phyloP scores from a whole-genome alignment of 2,113 vertebrate species.

The Macquaria ambigua region DNA sequence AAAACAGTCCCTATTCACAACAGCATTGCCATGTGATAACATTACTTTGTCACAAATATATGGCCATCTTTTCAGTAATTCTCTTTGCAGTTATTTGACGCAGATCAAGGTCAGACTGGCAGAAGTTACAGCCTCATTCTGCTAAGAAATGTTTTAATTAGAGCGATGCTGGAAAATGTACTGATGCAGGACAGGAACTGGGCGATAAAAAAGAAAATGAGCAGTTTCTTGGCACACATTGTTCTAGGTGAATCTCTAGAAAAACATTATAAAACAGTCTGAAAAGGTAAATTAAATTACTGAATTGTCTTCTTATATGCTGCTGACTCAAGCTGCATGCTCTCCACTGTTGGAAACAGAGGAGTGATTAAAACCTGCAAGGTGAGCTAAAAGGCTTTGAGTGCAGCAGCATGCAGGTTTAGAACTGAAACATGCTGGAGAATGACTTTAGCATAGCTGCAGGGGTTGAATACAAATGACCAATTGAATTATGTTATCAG shows the following conservation, averaged over 20 bases:
- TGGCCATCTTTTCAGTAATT: constrained; percentile 13
- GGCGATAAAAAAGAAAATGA: neutral
- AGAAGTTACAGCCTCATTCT: constrained; percentile 1
- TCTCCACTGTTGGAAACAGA: constrained; percentile 41
- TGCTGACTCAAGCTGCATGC: constrained; percentile 50
- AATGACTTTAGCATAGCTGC: constrained; percentile 24
- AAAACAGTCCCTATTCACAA: no score
- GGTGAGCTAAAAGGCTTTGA: constrained; percentile 26
- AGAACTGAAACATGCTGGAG: constrained; percentile 17
- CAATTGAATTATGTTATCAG: constrained; percentile 26
- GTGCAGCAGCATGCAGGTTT: constrained; percentile 24
- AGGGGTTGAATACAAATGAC: constrained; percentile 42
- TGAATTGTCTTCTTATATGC: constrained; percentile 19
- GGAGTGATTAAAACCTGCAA: constrained; percentile 53
- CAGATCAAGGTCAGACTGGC: constrained; percentile 20
- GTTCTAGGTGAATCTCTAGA: constrained; percentile 9
- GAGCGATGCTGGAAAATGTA: neutral
- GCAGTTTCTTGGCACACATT: constrained; percentile 7
- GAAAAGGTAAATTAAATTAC: constrained; percentile 9
- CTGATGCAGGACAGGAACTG: neutral
- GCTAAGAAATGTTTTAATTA: constrained; percentile 9
- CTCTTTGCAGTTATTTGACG: constrained; percentile 7
- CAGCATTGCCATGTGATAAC: neutral
- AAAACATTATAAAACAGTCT: constrained; percentile 1
- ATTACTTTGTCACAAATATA: neutral